These are phyloP conservation scores for Kradibia gibbosae DNA, from an alignment of 1,140 invertebrate species.

Conservation along the genomic window DNA sequence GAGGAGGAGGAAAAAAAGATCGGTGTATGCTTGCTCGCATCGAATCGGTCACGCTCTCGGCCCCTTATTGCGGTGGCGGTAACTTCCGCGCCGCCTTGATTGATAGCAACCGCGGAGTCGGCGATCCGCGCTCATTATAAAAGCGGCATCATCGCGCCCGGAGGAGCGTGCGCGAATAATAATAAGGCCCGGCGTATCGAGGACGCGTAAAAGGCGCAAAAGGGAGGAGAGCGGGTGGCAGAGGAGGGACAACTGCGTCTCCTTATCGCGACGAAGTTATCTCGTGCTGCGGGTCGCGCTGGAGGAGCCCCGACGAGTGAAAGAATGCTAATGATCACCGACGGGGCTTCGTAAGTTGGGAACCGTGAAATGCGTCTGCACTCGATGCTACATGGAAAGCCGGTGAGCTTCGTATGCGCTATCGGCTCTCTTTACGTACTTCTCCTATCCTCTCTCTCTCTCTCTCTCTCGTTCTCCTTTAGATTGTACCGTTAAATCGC, in stretches of 20 bases:
- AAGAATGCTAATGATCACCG: slow-evolving; percentile 6
- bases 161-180: neutral
- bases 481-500: no score
- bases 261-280: slow-evolving; percentile 20
- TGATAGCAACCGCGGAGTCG: slow-evolving; percentile 45
- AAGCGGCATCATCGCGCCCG: neutral
- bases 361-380: neutral
- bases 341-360: neutral
- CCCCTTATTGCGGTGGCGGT: neutral
- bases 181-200: neutral
- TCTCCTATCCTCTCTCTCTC: neutral
- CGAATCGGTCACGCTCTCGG: slow-evolving; percentile 45
- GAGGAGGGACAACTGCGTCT: neutral
- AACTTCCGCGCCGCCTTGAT: slow-evolving; percentile 45
- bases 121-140: slow-evolving; percentile 41
- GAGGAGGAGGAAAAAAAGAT: neutral
- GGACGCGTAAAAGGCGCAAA: no score
- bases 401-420: neutral
- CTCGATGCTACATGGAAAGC: neutral
- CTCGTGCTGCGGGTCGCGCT: neutral
- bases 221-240: no score
- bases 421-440: neutral
- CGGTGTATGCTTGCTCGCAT: neutral
- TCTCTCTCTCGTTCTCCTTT: neutral
- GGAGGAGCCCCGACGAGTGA: neutral